These are phyloP conservation scores for Aptenodytes patagonicus DNA, from an alignment of 2,113 vertebrate species.

Conservation along the genomic window DNA sequence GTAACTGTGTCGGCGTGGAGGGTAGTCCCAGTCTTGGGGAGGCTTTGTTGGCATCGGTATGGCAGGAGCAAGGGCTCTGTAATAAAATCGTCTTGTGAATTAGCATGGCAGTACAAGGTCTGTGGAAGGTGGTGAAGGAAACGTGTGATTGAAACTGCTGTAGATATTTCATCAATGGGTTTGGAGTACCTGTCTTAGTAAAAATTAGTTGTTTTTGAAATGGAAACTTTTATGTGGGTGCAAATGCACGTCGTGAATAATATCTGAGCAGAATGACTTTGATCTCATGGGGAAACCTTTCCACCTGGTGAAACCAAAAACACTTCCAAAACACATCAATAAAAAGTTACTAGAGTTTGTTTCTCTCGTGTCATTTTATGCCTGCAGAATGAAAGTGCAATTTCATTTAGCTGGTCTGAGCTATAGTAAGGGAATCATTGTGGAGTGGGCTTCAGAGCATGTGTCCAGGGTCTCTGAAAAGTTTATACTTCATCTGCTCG, in stretches of 20 bases:
- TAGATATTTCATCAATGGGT: not conserved
- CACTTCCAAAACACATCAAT: not conserved
- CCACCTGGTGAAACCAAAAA: not conserved
- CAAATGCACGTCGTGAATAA: not conserved
- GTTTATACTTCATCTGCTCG: not conserved
- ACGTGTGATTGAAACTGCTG: not conserved
- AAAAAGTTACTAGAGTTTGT: not conserved
- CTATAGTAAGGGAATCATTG: not conserved
- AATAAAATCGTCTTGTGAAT: not conserved
- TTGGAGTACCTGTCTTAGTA: not conserved
- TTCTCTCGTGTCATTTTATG: not conserved
- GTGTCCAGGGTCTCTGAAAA: not conserved
- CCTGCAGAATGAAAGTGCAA: not conserved
- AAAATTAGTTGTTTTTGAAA: not conserved
- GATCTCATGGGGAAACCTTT: not conserved
- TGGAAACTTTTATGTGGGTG: not conserved
- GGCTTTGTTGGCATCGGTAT: not conserved
- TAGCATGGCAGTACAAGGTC: not conserved
- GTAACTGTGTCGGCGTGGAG: accelerated
- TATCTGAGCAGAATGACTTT: not conserved
- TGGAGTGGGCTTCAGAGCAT: not conserved
- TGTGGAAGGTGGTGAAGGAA: not conserved
- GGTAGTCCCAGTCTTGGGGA: not conserved
- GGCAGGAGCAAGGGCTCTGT: not conserved
- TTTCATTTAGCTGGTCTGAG: not conserved